phyloP scores from a whole-genome alignment of 2,113 vertebrate species.

The Hippocampus mohnikei region DNA sequence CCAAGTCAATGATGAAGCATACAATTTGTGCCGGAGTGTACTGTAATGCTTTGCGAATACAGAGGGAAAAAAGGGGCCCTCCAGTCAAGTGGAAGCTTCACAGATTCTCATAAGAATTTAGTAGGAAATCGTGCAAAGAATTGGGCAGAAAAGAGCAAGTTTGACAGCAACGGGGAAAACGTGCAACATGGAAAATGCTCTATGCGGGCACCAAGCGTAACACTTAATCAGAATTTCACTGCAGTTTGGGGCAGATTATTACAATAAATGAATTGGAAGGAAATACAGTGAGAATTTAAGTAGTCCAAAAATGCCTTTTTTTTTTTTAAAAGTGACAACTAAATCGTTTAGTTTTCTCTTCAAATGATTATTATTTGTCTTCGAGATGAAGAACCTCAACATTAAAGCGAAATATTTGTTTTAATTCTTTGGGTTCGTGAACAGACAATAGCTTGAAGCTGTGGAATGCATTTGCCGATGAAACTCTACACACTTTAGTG shows the following conservation, averaged over 20 bases:
- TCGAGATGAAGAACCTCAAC: no score
- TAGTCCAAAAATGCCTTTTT: no score
- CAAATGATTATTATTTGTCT: background rate
- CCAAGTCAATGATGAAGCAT: slow-evolving; percentile 88
- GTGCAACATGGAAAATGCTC: background rate
- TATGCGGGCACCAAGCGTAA: no score
- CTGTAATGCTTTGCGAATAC: slow-evolving; percentile 31
- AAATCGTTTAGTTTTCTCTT: background rate
- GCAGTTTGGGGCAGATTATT: background rate
- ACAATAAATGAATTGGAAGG: background rate
- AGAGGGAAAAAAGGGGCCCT: background rate
- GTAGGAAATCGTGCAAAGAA: background rate
- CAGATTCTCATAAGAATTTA: background rate
- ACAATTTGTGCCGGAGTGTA: slow-evolving; percentile 80
- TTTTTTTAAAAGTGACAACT: no score
- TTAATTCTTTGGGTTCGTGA: background rate
- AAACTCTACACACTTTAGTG: background rate
- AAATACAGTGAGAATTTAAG: background rate
- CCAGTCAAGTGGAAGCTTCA: background rate
- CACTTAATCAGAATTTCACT: background rate
- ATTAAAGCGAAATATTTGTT: background rate
- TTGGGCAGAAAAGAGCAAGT: background rate
- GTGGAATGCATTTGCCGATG: background rate
- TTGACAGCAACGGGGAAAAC: background rate
- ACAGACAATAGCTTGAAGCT: background rate